Base-by-base conservation (phyloP, 1,140 invertebrate genomes). In the Cydia pomonella region DNA sequence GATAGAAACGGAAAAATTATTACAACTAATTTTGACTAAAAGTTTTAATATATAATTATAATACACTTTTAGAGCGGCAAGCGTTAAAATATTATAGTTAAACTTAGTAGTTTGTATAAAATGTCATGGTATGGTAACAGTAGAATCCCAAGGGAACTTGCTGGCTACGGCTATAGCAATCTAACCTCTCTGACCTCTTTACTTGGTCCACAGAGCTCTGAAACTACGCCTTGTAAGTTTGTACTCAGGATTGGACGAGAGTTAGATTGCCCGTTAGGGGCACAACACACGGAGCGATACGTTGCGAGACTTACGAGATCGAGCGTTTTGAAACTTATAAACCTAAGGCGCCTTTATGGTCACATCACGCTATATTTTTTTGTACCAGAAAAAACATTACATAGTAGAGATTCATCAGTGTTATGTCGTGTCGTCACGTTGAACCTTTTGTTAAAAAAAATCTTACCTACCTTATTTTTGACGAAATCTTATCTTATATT, bases 191-290 rank as follows among this genome's bases (percentile, higher is more conserved):
- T 23, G 53, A 23, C 21, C 6, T 59, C 18, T 59, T 59, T 59
- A 23, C 53, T 59, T 10, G 18, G 53, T 23, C 53, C 21, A 21
- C 53, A 59, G 18, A n/a, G 53, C 53, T 59, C 16, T 12, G 53
- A 59, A 59, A 59, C 53, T 59, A 23, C 53, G 18, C 53, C 18
- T 21, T 9, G 53, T 23, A 59, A 59, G 53, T 59, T 59, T 59
- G 53, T 23, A 59, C 21, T 59, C 53, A 59, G 53, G 23, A 59
- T 59, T 59, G 53, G 53, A 59, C n/a, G 53, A n/a, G n/a, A 59
- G 53, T 59, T 59, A 59, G 53, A 59, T 59, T 59, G 53, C 21
- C 21, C 18, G 53, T 23, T 59, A 12, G 21, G 18, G 9, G 21
- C n/a, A 18, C 16, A 59, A 2, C 53, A 59, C 21, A 59, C 53